Base-by-base conservation (phyloP, 2,888 invertebrate species). In the Tetranychus piercei region DNA sequence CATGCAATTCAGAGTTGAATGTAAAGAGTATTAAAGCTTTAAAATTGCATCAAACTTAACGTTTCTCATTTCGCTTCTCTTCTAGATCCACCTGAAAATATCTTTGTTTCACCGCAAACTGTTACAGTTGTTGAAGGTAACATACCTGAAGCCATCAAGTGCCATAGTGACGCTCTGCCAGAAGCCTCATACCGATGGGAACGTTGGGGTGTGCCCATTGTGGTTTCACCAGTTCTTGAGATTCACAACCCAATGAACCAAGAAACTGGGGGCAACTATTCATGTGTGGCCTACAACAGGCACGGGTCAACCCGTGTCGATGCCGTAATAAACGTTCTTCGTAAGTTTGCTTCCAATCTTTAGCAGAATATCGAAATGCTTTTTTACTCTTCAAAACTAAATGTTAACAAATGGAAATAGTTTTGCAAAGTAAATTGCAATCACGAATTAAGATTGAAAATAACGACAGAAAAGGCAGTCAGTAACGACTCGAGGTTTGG, bases 1-100 rank as follows among this genome's bases (percentile, higher is more conserved):
- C 75, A 92, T 92, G 65, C 88, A 88, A 81, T 90, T 94, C 80
- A 89, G 89, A 76, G 91, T 93, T 43, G 92, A 94, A 84, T 94
- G 94, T 94, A 82, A 88, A 91, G 87, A 66, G n/a, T 66, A 8
- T 66, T 3, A 34, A 34, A 55, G 79, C 65, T 67, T n/a, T 34
- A 3, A 69, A 8, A 23, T 1, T 11, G 7, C 18, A 66, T 15
- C 9, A 55, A 55, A 55, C 7, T 55, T 15, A 7, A 55, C 45
- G 45, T 67, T 3, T 69, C 23, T 11, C 23, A 20, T 20, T 34
- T 73, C 44, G 43, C 67, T 76, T 76, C 44, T 71, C 22, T 73
- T 81, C 22, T 81, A 90, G 90, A 88, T 85, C 88, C 89, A 78
- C 94, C 94, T 18, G 91, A 91, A 81, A 89, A 91, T 80, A 87